phyloP scores from a whole-genome alignment of 2,113 vertebrate species.

The Cyprinus carpio region DNA sequence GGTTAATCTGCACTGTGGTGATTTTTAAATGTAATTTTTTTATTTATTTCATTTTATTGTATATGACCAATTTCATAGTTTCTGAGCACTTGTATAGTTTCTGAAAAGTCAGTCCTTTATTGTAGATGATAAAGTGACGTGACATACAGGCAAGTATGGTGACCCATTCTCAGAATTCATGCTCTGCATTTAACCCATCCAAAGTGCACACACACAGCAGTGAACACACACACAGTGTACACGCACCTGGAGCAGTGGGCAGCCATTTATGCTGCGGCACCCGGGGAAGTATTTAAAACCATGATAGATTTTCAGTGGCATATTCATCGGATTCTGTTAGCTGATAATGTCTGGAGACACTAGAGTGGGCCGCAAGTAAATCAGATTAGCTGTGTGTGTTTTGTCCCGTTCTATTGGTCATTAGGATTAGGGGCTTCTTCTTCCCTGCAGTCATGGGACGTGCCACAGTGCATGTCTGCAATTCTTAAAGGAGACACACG shows the following conservation, averaged over 20 bases:
- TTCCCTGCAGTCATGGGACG: background rate
- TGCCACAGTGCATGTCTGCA: constrained; percentile 4
- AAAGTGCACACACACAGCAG: too few relatives aligned
- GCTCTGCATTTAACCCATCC: too few relatives aligned
- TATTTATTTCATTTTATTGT: background rate
- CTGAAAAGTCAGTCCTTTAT: background rate
- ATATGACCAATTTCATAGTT: background rate
- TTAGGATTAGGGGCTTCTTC: constrained; percentile 9
- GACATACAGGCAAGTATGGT: too few relatives aligned
- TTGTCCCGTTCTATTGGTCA: background rate
- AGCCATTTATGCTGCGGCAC: too few relatives aligned
- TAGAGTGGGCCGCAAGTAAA: constrained; percentile 3
- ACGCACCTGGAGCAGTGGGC: too few relatives aligned
- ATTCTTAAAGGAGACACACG: constrained; percentile 7
- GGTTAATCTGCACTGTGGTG: background rate
- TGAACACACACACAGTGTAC: too few relatives aligned
- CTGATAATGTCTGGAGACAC: background rate
- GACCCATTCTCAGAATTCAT: too few relatives aligned
- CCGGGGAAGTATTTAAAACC: background rate
- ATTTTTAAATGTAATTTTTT: too few relatives aligned
- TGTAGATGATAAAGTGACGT: background rate
- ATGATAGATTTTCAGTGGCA: background rate
- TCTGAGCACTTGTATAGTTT: background rate
- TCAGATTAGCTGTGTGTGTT: constrained; percentile 6
- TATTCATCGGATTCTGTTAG: background rate